Base-by-base conservation (phyloP, 2,888 invertebrate genomes). In the Leptura quadrifasciata region DNA sequence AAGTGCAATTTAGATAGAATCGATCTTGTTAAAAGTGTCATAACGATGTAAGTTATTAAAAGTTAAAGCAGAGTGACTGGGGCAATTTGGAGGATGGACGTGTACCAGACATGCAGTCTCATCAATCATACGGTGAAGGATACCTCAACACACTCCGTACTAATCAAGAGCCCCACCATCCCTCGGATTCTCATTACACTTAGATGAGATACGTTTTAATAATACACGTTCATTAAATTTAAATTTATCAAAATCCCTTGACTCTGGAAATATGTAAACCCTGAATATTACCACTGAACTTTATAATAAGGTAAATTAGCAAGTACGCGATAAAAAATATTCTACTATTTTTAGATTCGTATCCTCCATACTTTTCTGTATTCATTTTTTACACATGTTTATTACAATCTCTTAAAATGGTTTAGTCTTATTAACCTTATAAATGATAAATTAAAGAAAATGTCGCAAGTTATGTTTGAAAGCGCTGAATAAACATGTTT, bases 11-110 rank as follows among this genome's bases (percentile, higher is more conserved):
- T 72, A 58, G 52, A 68, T 72, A 52, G 80, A 81, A 83, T 83
- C 84, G 82, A 84, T 84, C 79, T 84, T 84, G 84, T 85, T 85
- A 85, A 85, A 84, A 84, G 85, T 84, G 85, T 84, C 85, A 83
- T 83, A 84, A 83, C 80, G 84, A 85, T 83, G 83, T 85, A 86
- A 87, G 85, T 87, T 87, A 87, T 87, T 86, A 87, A 87, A 86
- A 87, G 86, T 86, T 86, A 84, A 85, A 84, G 83, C 79, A 80
- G 82, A 84, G 83, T 84, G 86, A 84, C 85, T 84, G 82, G 84
- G 79, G 83, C 84, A 86, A 86, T 86, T 86, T 85, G 81, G 83
- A 82, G 82, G 83, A 84, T 83, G 83, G 86, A 86, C 86, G 85
- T 86, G 85, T 80, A 84, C 81, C 81, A 85, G 86, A 85, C 86